Evolutionary conservation across 2,113 vertebrate genomes (phyloP), one percentile per base, ranked within the genome.

Genomic region (Dendrocopos noguchii): DNA sequence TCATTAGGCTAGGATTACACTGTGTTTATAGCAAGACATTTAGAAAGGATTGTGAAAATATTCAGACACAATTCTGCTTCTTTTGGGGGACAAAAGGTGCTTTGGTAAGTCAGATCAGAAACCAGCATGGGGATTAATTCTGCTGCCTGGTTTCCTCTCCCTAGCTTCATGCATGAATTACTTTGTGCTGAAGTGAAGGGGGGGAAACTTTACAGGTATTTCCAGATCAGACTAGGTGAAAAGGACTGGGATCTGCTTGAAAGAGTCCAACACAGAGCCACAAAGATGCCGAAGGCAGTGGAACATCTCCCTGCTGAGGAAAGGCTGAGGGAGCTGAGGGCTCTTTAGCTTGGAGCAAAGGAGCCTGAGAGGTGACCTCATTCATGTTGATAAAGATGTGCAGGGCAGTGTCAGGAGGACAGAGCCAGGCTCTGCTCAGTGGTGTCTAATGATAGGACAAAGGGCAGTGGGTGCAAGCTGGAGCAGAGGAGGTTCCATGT

Each of bases 101-200:
- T 87, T 82, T 57, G 20, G 6, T 28, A 67, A 57, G 24, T 78
- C 31, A 67, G 19, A 36, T 46, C 12, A 22, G 42, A 80, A 93
- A 60, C 16, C 13, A 57, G 19, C 9, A 29, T 4, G 18, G 19
- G 36, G 6, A 50, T 60, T 78, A 84, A 42, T 75, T 86, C 53
- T 17, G 0, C 53, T 81, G 78, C 0, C 0, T 73, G 44, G 44
- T 29, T 90, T 46, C 33, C 20, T 46, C 24, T 91, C 24, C n/a
- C 9, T 71, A 36, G 25, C 22, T 80, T 20, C 15, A 12, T 44
- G 13, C 33, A 29, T 18, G 36, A 67, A 9, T 67, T 93, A 25
- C 16, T 71, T 87, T 34, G 12, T 55, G 29, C 12, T 84, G 34
- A 71, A 61, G 11, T 67, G 33, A 65, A 72, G 33, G 7, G 16